Evolutionary conservation across 1,140 invertebrate genomes (phyloP).

Genomic region (Pogonus chalceus): DNA sequence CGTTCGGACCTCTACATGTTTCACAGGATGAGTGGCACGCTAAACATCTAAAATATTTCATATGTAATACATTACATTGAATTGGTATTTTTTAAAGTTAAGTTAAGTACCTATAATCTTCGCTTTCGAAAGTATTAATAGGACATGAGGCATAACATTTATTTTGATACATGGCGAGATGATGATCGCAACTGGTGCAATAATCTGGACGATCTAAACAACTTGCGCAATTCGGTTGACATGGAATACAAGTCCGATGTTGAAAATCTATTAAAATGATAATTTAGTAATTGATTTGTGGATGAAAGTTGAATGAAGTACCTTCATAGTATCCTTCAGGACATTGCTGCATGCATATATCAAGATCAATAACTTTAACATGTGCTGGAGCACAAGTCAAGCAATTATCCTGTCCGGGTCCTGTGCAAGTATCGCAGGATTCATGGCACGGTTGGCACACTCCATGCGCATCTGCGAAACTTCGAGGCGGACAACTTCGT

Average conservation of each 20-base stretch:
- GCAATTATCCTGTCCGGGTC: conserved; percentile 72
- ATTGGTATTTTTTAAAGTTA: not conserved
- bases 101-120: conserved; percentile 59
- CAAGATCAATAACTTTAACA: conserved; percentile 64
- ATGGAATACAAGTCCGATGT: conserved; percentile 65
- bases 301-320: too few relatives aligned
- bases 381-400: conserved; percentile 70
- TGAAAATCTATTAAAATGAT: conserved; percentile 47
- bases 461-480: conserved; percentile 64
- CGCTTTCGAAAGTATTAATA: conserved; percentile 66
- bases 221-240: conserved; percentile 67
- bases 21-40: conserved; percentile 69
- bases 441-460: conserved; percentile 75
- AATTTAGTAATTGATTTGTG: not conserved
- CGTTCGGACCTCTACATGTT: conserved; percentile 67
- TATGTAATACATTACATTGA: conserved; percentile 4
- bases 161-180: conserved; percentile 66
- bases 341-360: conserved; percentile 71
- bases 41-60: conserved; percentile 46
- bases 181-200: conserved; percentile 75
- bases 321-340: conserved; percentile 78
- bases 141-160: conserved; percentile 75
- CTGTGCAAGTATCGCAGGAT: conserved; percentile 72
- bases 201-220: conserved; percentile 69
- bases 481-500: conserved; percentile 66